A percentile compares a stretch with the other conserved stretches of the same genome.
phyloP scores from a whole-genome alignment of 2,113 vertebrate species.

The Hassar affinis region DNA sequence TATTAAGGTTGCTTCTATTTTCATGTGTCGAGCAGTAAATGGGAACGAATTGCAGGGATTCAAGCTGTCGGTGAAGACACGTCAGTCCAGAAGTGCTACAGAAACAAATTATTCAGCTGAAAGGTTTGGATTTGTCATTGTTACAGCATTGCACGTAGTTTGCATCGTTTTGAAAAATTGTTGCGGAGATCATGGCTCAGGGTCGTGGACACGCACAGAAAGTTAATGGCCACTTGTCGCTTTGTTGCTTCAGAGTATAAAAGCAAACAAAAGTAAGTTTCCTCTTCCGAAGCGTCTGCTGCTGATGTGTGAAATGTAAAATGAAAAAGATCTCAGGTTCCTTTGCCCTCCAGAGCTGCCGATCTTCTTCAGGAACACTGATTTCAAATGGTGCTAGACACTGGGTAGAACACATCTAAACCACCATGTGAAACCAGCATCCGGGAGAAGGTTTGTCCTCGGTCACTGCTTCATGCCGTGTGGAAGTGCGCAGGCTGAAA shows the following conservation, averaged over 20 bases:
- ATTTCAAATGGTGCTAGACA: constrained; percentile 88
- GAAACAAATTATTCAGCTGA: not conserved
- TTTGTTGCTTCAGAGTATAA: not conserved
- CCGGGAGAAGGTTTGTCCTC: constrained; percentile 63
- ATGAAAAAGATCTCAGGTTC: not conserved
- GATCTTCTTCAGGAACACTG: constrained; percentile 78
- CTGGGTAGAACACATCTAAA: constrained; percentile 75
- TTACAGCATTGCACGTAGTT: not conserved
- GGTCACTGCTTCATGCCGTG: not conserved
- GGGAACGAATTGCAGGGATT: not conserved
- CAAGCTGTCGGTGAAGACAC: not conserved
- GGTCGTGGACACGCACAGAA: not conserved
- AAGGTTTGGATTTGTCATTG: not conserved
- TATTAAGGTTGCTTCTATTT: not conserved
- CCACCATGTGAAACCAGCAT: constrained; percentile 84
- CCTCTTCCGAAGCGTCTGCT: not conserved
- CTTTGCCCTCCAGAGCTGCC: constrained; percentile 43
- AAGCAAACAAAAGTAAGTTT: too few relatives aligned
- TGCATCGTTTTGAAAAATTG: not conserved
- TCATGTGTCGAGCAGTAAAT: not conserved
- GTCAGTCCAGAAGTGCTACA: not conserved
- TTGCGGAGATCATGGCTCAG: not conserved
- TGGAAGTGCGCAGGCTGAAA: constrained; percentile 1
- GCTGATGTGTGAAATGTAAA: too few relatives aligned
- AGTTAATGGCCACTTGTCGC: not conserved